A percentile compares a stretch with the other conserved stretches of the same genome.
These are phyloP conservation scores for Halcyon badia DNA, from an alignment of 2,797 vertebrate species.

Conservation along the genomic window DNA sequence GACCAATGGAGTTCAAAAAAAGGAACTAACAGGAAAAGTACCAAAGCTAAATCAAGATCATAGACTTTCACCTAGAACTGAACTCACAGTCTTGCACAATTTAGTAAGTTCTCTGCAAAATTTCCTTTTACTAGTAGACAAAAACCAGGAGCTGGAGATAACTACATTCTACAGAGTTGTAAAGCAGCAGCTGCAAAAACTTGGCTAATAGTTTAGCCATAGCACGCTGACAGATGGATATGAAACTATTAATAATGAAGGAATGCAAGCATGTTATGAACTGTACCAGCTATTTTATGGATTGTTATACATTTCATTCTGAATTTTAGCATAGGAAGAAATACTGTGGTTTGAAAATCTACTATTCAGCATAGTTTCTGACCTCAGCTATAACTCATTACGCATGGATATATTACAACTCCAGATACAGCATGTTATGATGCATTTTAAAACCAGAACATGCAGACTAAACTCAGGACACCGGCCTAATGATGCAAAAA, in stretches of 20 bases:
- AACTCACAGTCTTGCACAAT: background rate
- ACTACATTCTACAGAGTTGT: background rate
- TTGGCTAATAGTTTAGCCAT: slow-evolving; percentile 8
- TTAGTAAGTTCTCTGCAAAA: slow-evolving; percentile 3
- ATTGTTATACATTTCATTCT: background rate
- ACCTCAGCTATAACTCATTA: slow-evolving; percentile 37
- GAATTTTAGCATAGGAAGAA: slow-evolving; percentile 20
- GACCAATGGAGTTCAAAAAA: background rate
- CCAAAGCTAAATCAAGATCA: background rate
- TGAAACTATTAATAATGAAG: slow-evolving; percentile 45
- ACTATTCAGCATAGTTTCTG: slow-evolving; percentile 39
- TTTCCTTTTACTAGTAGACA: background rate
- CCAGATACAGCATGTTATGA: background rate
- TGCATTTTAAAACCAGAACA: slow-evolving; percentile 37
- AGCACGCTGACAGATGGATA: slow-evolving; percentile 31
- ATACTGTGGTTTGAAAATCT: slow-evolving; percentile 42
- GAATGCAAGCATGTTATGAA: slow-evolving; percentile 45
- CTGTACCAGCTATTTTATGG: slow-evolving; percentile 6
- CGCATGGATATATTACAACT: background rate
- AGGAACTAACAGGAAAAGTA: background rate
- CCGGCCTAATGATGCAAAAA: background rate
- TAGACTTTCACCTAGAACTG: background rate
- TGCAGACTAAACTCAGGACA: slow-evolving; percentile 10
- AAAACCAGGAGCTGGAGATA: slow-evolving; percentile 34
- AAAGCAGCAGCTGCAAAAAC: slow-evolving; percentile 42